These are phyloP conservation scores for Parus major DNA, from an alignment of 2,113 vertebrate genomes.

Conservation along the genomic window DNA sequence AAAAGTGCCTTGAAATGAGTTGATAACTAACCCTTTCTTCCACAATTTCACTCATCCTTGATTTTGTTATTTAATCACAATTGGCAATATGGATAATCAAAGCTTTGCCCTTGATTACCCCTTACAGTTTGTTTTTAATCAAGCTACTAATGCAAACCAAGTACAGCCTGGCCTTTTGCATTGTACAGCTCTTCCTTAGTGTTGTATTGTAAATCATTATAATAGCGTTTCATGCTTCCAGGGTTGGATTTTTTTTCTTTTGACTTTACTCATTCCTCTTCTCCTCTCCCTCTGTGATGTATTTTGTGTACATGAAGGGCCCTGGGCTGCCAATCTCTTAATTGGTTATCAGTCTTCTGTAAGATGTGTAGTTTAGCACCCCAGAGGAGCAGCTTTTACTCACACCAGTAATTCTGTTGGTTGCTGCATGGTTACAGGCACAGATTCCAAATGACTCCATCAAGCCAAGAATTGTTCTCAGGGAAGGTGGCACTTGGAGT, in stretches of 20 bases:
- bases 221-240: neutral
- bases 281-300: neutral
- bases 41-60: neutral
- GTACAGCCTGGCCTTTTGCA: neutral
- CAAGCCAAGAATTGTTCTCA: neutral
- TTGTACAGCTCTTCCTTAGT: neutral
- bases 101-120: slow-evolving; percentile 27
- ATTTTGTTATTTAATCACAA: slow-evolving; percentile 29
- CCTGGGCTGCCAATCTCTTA: neutral
- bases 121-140: slow-evolving; percentile 17
- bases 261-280: neutral
- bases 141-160: neutral
- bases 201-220: neutral
- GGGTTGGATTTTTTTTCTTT: neutral
- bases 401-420: neutral
- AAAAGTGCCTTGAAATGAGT: neutral
- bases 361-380: neutral
- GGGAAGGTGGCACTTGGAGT: neutral
- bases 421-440: accelerated
- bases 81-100: slow-evolving; percentile 12
- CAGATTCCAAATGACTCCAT: neutral
- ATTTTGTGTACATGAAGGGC: neutral
- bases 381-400: slow-evolving; percentile 12
- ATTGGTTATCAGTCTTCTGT: neutral
- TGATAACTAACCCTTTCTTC: neutral